These are phyloP conservation scores for Phragmatobia fuliginosa DNA, from an alignment of 2,888 invertebrate species.

Conservation along the genomic window DNA sequence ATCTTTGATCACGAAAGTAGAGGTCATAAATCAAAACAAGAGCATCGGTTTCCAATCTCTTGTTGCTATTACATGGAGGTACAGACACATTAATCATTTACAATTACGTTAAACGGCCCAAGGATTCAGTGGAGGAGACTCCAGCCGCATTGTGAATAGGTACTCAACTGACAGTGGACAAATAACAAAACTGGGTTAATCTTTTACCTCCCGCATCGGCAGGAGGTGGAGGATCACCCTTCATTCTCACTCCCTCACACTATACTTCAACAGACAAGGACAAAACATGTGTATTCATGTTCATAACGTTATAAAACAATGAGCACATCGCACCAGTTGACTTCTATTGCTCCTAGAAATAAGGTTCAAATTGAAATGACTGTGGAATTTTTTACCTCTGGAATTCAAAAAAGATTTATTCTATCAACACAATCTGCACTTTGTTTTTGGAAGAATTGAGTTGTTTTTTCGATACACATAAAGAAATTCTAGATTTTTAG, in stretches of 20 bases:
- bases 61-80: conserved; percentile 76
- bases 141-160: conserved; percentile 84
- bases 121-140: conserved; percentile 80
- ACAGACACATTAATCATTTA: conserved; percentile 84
- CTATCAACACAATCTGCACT: conserved; percentile 71
- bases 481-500: conserved; percentile 77
- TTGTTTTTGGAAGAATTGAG: conserved; percentile 66
- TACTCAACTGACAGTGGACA: conserved; percentile 87
- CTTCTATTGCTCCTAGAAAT: conserved; percentile 56
- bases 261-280: conserved; percentile 74
- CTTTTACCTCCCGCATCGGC: conserved; percentile 82
- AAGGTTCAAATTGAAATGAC: conserved; percentile 62
- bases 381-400: conserved; percentile 73
- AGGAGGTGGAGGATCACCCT: conserved; percentile 80
- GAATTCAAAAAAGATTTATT: conserved; percentile 80
- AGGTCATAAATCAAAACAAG: conserved; percentile 76
- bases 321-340: conserved; percentile 42
- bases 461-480: conserved; percentile 62
- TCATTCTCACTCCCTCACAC: conserved; percentile 67
- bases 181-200: conserved; percentile 87
- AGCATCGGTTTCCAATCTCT: conserved; percentile 76
- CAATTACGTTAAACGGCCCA: conserved; percentile 84
- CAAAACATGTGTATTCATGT: conserved; percentile 54
- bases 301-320: conserved; percentile 65
- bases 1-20: conserved; percentile 60